Conservation (phyloP, 2,888 invertebrate genomes). For the Desoria tigrina region DNA sequence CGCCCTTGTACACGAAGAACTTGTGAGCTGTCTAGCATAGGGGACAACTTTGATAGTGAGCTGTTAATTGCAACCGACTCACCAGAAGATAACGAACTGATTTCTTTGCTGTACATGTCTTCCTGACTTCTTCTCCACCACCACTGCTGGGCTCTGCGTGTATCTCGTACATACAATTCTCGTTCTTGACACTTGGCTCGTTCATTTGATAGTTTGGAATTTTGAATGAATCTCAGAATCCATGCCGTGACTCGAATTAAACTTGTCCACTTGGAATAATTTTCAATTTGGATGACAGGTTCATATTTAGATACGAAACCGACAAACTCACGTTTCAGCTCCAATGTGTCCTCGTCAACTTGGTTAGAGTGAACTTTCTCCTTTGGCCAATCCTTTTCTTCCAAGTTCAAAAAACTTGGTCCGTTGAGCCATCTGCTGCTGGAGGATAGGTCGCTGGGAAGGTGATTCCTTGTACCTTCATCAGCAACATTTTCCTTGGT, state of each 20-base stretch:
- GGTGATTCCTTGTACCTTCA: conserved; percentile 37
- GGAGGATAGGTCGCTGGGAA: conserved; percentile 8
- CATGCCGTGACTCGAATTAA: background rate
- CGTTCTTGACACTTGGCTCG: too few species aligned
- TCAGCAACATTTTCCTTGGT: conserved; percentile 48
- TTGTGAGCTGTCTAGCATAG: background rate
- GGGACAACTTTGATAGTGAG: background rate
- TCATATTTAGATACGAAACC: background rate
- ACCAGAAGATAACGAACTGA: background rate
- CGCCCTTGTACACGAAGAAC: background rate
- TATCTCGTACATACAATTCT: too few species aligned
- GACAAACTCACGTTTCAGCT: background rate
- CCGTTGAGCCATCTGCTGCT: conserved; percentile 46
- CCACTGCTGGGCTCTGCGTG: background rate
- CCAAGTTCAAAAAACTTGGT: conserved; percentile 38
- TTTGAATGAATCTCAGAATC: background rate
- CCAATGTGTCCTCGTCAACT: background rate
- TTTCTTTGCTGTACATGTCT: background rate
- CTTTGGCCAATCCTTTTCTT: conserved; percentile 38
- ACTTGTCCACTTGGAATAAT: background rate
- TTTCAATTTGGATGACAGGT: background rate
- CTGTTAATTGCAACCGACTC: background rate
- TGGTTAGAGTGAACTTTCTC: too few species aligned
- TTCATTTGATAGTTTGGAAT: background rate
- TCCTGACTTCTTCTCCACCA: background rate